phyloP scores from a whole-genome alignment of 2,797 vertebrate species.

The Alca torda region DNA sequence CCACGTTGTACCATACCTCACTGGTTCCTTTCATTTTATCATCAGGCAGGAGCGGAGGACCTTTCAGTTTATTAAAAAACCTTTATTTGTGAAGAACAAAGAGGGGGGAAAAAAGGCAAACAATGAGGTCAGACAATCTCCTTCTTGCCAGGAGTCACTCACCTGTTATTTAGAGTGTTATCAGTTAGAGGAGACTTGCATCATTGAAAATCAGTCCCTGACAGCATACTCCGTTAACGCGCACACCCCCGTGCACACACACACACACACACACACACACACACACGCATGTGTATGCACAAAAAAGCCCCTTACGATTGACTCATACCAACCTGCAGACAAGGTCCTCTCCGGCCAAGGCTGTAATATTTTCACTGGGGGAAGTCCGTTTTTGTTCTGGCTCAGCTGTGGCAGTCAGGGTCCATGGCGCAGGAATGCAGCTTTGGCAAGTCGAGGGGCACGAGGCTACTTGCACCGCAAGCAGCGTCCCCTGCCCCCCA shows the following conservation, averaged over 20 bases:
- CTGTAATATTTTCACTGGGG: conserved; percentile 36
- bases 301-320: conserved; percentile 71
- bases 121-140: conserved; percentile 99
- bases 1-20: conserved; percentile 99
- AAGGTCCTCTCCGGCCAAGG: conserved; percentile 84
- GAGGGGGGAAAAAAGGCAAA: conserved; percentile 91
- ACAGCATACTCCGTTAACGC: conserved; percentile 71
- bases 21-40: conserved; percentile 99
- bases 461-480: background rate
- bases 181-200: conserved; percentile 87
- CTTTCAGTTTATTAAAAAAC: conserved; percentile 99
- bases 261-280: background rate
- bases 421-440: background rate
- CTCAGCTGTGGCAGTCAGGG: background rate
- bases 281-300: background rate
- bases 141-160: conserved; percentile 97
- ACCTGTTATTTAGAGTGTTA: conserved; percentile 99
- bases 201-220: conserved; percentile 78
- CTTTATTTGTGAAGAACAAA: conserved; percentile 99
- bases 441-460: background rate
- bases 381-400: conserved; percentile 1
- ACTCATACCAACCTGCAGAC: conserved; percentile 81
- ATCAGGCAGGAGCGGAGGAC: conserved; percentile 91
- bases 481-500: background rate
- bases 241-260: background rate